A percentile compares a stretch with the other conserved stretches of the same genome.
phyloP scores from a whole-genome alignment of 2,888 invertebrate species.

The Caenorhabditis drosophilae region DNA sequence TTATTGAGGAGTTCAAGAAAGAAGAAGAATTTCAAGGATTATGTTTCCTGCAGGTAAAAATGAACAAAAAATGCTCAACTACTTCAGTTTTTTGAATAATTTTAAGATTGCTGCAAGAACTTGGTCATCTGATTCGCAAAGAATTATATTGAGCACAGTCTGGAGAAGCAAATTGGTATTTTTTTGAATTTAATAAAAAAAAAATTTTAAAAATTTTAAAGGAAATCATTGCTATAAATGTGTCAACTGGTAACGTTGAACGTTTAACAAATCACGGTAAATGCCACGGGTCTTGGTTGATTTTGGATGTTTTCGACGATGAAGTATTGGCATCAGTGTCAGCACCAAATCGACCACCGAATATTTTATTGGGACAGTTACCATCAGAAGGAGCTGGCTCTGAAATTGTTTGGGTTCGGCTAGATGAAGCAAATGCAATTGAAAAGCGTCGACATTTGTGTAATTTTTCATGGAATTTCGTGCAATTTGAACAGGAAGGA shows the following conservation, averaged over 20 bases:
- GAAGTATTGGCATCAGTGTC: conserved; percentile 53
- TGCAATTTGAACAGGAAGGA: conserved; percentile 47
- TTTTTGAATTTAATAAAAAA: too few species aligned
- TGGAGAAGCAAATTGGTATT: conserved; percentile 61
- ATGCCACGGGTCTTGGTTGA: conserved; percentile 53
- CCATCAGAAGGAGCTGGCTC: conserved; percentile 36
- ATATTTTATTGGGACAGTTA: conserved; percentile 46
- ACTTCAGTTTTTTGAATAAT: not conserved
- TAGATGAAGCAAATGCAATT: conserved; percentile 38
- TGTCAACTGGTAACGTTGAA: conserved; percentile 43
- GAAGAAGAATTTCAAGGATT: conserved; percentile 37
- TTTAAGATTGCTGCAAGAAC: conserved; percentile 26
- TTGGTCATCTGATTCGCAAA: conserved; percentile 54
- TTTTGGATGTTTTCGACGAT: conserved; percentile 56
- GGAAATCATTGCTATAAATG: conserved; percentile 44
- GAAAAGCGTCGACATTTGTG: conserved; percentile 41
- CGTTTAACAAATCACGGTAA: conserved; percentile 51
- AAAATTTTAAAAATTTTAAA: too few species aligned
- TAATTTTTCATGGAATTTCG: conserved; percentile 41
- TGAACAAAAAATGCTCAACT: not conserved
- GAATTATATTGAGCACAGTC: conserved; percentile 47
- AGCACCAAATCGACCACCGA: conserved; percentile 60
- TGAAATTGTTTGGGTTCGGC: conserved; percentile 48
- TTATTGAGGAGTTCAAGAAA: conserved; percentile 29
- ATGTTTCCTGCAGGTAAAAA: conserved; percentile 12